Evolutionary conservation across 2,888 invertebrate species (phyloP).

Genomic region (Lasioglossum lativentre): DNA sequence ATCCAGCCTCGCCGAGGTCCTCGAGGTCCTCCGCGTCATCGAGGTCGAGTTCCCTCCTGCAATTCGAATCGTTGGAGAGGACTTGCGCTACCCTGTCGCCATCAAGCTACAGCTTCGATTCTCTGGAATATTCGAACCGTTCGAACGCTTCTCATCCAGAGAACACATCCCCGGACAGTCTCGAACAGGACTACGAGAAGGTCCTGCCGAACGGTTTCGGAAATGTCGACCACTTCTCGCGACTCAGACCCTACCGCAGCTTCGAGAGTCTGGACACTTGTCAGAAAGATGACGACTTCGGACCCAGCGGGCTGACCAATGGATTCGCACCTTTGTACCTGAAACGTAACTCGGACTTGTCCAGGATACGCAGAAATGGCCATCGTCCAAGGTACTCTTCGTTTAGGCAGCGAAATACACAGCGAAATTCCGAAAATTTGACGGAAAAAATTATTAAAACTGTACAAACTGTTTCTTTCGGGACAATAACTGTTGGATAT

Average conservation of each 20-base stretch:
- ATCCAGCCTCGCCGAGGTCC: slow-evolving; percentile 81
- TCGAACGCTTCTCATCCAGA: slow-evolving; percentile 77
- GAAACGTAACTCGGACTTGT: slow-evolving; percentile 78
- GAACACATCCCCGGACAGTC: slow-evolving; percentile 86
- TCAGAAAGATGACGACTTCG: slow-evolving; percentile 73
- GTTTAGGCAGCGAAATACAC: neutral
- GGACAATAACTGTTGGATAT: no score
- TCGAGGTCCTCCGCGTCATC: slow-evolving; percentile 87
- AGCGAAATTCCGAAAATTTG: neutral
- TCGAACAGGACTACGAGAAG: slow-evolving; percentile 83
- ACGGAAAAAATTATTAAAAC: neutral
- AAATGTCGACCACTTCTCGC: slow-evolving; percentile 68
- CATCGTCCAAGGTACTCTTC: slow-evolving; percentile 65
- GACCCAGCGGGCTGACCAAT: slow-evolving; percentile 65
- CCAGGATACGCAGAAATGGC: slow-evolving; percentile 60
- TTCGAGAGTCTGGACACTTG: slow-evolving; percentile 85
- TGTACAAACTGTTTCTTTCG: neutral
- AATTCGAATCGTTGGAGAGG: slow-evolving; percentile 93
- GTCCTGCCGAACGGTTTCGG: slow-evolving; percentile 77
- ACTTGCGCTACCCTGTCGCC: slow-evolving; percentile 87
- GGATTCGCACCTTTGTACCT: slow-evolving; percentile 78
- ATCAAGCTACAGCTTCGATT: slow-evolving; percentile 85
- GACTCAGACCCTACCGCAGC: slow-evolving; percentile 85
- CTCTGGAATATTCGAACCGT: slow-evolving; percentile 84
- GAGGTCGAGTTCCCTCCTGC: slow-evolving; percentile 92